Conservation (phyloP, 2,888 invertebrate species). For the Yponomeuta malinellus region DNA sequence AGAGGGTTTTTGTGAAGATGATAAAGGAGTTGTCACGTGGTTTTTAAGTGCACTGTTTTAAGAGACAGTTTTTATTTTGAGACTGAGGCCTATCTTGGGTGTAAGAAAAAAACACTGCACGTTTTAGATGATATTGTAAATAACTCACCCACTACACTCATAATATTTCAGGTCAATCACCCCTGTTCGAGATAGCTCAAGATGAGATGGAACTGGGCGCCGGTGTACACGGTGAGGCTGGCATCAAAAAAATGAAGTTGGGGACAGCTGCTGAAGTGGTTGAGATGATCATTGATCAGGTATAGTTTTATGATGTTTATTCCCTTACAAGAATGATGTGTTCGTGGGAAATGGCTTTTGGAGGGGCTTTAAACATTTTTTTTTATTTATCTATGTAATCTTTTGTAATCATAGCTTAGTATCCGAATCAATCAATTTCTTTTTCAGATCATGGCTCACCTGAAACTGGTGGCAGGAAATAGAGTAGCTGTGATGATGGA, state of each 20-base stretch:
- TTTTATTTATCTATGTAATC: no score
- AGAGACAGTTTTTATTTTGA: no score
- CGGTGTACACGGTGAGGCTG: slow-evolving; percentile 75
- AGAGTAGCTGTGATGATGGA: slow-evolving; percentile 82
- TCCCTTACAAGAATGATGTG: no score
- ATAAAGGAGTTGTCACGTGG: no score
- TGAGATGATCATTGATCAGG: slow-evolving; percentile 62
- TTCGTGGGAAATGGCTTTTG: no score
- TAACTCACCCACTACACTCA: background rate
- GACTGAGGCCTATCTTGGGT: background rate
- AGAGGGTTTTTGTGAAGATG: no score
- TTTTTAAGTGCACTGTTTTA: no score
- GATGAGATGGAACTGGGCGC: slow-evolving; percentile 81
- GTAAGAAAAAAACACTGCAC: background rate
- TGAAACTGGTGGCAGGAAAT: slow-evolving; percentile 46
- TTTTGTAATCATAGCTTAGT: no score
- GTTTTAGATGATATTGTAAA: background rate
- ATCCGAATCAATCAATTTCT: no score
- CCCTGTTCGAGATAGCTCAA: slow-evolving; percentile 76
- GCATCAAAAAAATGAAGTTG: slow-evolving; percentile 60
- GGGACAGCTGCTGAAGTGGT: slow-evolving; percentile 66
- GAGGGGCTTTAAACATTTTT: no score
- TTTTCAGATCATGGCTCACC: slow-evolving; percentile 44
- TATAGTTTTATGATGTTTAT: slow-evolving; percentile 20
- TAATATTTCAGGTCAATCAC: slow-evolving; percentile 61